Conservation (phyloP, 2,113 vertebrate genomes). For the Lepus americanus region DNA sequence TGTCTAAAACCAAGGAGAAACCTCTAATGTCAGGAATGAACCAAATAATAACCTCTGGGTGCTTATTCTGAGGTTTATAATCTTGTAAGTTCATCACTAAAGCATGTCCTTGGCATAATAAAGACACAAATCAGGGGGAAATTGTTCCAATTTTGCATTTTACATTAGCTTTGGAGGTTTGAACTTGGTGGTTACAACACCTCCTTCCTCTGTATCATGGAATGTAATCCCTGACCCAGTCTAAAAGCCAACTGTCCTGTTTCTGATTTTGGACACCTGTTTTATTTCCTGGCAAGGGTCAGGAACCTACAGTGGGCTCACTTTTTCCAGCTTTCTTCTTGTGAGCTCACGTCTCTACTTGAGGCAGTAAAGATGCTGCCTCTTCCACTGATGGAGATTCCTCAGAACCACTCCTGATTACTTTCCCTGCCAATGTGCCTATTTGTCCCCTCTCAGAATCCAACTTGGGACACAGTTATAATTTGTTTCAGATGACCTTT, state of each 20-base stretch:
- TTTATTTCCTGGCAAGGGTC: constrained; percentile 51
- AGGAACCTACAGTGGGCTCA: not conserved
- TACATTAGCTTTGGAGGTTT: constrained; percentile 1
- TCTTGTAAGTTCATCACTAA: not conserved
- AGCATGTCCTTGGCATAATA: not conserved
- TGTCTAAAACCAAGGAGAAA: constrained; percentile 6
- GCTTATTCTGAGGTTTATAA: constrained; percentile 11
- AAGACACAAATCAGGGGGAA: not conserved
- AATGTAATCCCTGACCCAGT: constrained; percentile 12
- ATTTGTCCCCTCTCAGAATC: constrained; percentile 63
- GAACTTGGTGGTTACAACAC: not conserved
- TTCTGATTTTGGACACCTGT: constrained; percentile 43
- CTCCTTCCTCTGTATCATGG: not conserved
- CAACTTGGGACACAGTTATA: constrained; percentile 79
- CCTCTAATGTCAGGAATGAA: not conserved
- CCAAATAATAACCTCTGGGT: not conserved
- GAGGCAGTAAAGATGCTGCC: not conserved
- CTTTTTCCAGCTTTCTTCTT: constrained; percentile 30
- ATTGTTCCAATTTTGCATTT: constrained; percentile 1
- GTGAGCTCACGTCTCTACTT: not conserved
- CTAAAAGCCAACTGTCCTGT: not conserved
- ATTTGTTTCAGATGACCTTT: constrained; percentile 80
- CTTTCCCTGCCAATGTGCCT: constrained; percentile 62
- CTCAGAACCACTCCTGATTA: not conserved
- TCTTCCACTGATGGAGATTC: not conserved